Percentiles rank a stretch among this genome's conserved stretches.
Conservation (phyloP, 2,113 vertebrate species). For the Bufo gargarizans region DNA sequence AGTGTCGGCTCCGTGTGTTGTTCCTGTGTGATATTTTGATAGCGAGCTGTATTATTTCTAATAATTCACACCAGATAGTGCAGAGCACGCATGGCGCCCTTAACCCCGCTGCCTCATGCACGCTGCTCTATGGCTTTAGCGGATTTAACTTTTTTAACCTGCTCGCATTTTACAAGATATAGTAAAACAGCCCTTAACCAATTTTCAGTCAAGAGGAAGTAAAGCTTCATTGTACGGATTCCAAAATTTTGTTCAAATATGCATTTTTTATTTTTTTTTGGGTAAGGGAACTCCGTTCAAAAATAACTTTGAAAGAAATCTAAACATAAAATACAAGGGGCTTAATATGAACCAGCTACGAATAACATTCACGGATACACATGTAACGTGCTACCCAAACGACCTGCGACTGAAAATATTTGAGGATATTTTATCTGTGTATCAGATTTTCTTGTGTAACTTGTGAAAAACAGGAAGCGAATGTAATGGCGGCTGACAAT, state of each 20-base stretch:
- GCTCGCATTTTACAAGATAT: not conserved
- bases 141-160: not conserved
- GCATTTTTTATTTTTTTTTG: slow-evolving; percentile 13
- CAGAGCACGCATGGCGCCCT: not conserved
- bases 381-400: not conserved
- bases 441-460: not conserved
- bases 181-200: not conserved
- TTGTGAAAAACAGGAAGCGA: not conserved
- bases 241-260: slow-evolving; percentile 20
- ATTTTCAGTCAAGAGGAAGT: slow-evolving; percentile 24
- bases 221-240: slow-evolving; percentile 31
- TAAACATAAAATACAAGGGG: slow-evolving; percentile 42
- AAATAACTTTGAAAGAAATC: slow-evolving; percentile 43
- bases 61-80: slow-evolving; percentile 2
- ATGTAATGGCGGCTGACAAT: not conserved
- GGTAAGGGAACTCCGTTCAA: slow-evolving; percentile 18
- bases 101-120: slow-evolving; percentile 4
- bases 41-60: not conserved
- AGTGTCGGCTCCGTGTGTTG: not conserved
- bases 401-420: not conserved
- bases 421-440: not conserved
- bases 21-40: not conserved
- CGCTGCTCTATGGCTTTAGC: not conserved
- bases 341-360: slow-evolving; percentile 37
- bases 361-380: slow-evolving; percentile 37